phyloP scores from a whole-genome alignment of 1,140 invertebrate species.

The Notospermus geniculatus region DNA sequence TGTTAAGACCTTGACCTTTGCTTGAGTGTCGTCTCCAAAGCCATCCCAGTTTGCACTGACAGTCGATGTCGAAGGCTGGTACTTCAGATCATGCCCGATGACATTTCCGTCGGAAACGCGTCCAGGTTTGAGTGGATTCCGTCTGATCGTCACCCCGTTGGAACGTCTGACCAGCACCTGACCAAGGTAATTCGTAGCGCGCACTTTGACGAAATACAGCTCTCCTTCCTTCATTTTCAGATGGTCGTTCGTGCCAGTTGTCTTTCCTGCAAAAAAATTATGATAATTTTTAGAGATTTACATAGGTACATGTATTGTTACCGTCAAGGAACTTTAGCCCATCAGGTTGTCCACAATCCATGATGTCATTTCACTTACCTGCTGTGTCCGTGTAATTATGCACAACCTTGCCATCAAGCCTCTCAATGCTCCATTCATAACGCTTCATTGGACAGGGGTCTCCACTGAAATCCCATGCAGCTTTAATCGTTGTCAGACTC shows the following conservation, averaged over 20 bases:
- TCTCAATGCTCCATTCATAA: slow-evolving; percentile 32
- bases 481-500: slow-evolving; percentile 17
- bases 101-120: slow-evolving; percentile 33
- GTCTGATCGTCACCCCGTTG: slow-evolving; percentile 34
- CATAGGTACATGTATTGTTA: slow-evolving; percentile 34
- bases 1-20: not conserved
- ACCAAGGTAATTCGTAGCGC: slow-evolving; percentile 31
- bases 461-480: slow-evolving; percentile 32
- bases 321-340: slow-evolving; percentile 26
- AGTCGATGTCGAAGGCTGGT: slow-evolving; percentile 19
- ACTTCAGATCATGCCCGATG: slow-evolving; percentile 30
- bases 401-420: slow-evolving; percentile 28
- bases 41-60: slow-evolving; percentile 37
- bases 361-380: slow-evolving; percentile 25
- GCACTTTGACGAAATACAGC: slow-evolving; percentile 30
- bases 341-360: slow-evolving; percentile 22
- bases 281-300: slow-evolving; percentile 20
- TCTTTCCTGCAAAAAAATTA: slow-evolving; percentile 22
- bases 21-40: slow-evolving; percentile 25
- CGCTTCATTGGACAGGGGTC: slow-evolving; percentile 33
- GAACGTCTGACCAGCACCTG: slow-evolving; percentile 29
- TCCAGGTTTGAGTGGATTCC: slow-evolving; percentile 35
- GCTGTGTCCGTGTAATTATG: slow-evolving; percentile 21
- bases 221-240: slow-evolving; percentile 27
- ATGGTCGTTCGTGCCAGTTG: slow-evolving; percentile 28